Evolutionary conservation across 2,113 vertebrate species (phyloP).

Genomic region (Stegastes partitus): DNA sequence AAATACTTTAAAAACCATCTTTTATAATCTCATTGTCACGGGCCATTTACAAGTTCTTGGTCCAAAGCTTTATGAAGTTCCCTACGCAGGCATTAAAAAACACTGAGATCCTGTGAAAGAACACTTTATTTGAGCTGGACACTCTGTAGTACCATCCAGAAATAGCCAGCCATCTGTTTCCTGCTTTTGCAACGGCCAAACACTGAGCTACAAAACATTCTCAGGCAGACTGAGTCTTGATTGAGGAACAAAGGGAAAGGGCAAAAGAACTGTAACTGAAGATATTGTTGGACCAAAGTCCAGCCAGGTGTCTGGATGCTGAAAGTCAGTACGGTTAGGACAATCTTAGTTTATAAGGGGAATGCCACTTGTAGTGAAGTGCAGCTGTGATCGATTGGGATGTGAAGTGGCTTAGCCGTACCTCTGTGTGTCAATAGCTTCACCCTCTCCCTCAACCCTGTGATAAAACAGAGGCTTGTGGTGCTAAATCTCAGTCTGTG

Average conservation of each 20-base stretch:
- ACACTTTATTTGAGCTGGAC: conserved; percentile 67
- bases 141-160: conserved; percentile 58
- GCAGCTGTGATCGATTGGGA: conserved; percentile 76
- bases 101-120: conserved; percentile 55
- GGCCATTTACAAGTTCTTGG: conserved; percentile 58
- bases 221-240: conserved; percentile 31
- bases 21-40: conserved; percentile 56
- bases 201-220: conserved; percentile 39
- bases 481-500: conserved; percentile 5
- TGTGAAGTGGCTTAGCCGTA: conserved; percentile 79
- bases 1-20: conserved; percentile 49
- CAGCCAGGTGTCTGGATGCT: conserved; percentile 33
- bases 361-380: conserved; percentile 59
- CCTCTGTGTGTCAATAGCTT: conserved; percentile 77
- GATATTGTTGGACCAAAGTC: conserved; percentile 25
- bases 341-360: conserved; percentile 22
- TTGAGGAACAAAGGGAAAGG: conserved; percentile 48
- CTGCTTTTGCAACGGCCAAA: conserved; percentile 59
- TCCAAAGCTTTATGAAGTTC: conserved; percentile 61
- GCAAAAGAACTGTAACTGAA: conserved; percentile 14
- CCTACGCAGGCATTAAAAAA: conserved; percentile 57
- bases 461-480: conserved; percentile 47
- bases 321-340: conserved; percentile 33
- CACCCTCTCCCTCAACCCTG: conserved; percentile 63
- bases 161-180: conserved; percentile 76